Percentiles rank a stretch among this genome's conserved stretches.
phyloP scores from a whole-genome alignment of 2,888 invertebrate species.

The Watsonalla binaria region DNA sequence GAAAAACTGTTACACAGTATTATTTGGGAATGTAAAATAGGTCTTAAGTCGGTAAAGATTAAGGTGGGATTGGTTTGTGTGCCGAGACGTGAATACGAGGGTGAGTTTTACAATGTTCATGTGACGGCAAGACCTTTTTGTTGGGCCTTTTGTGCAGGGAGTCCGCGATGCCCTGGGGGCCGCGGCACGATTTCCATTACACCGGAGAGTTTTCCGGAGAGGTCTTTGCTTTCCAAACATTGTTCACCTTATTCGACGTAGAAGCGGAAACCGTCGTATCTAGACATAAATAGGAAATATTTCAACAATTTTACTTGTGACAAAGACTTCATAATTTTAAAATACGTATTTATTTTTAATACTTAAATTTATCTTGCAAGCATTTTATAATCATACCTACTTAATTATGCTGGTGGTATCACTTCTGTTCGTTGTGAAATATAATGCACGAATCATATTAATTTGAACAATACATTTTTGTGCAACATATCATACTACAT shows the following conservation, averaged over 20 bases:
- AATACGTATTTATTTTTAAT: too few relatives aligned
- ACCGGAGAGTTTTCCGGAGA: conserved; percentile 64
- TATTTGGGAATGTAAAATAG: conserved; percentile 35
- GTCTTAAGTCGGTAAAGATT: conserved; percentile 33
- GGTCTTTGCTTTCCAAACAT: conserved; percentile 55
- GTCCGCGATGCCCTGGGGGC: conserved; percentile 70
- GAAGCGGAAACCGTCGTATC: conserved; percentile 16
- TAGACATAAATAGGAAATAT: neutral
- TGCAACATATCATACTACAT: too few relatives aligned
- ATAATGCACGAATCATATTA: too few relatives aligned
- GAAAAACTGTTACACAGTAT: conserved; percentile 71
- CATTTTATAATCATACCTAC: too few relatives aligned
- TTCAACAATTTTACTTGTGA: too few relatives aligned
- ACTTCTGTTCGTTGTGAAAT: too few relatives aligned
- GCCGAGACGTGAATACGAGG: conserved; percentile 50
- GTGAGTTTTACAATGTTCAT: conserved; percentile 76
- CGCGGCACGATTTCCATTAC: conserved; percentile 74
- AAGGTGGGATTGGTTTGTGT: conserved; percentile 49
- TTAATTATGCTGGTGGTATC: too few relatives aligned
- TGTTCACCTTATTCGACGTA: conserved; percentile 43
- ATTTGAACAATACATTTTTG: too few relatives aligned
- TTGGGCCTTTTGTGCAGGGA: conserved; percentile 72
- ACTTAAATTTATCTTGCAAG: too few relatives aligned
- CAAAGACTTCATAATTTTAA: too few relatives aligned
- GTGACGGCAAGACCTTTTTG: conserved; percentile 76